phyloP scores from a whole-genome alignment of 2,797 vertebrate species.

The Eulemur rubriventer region DNA sequence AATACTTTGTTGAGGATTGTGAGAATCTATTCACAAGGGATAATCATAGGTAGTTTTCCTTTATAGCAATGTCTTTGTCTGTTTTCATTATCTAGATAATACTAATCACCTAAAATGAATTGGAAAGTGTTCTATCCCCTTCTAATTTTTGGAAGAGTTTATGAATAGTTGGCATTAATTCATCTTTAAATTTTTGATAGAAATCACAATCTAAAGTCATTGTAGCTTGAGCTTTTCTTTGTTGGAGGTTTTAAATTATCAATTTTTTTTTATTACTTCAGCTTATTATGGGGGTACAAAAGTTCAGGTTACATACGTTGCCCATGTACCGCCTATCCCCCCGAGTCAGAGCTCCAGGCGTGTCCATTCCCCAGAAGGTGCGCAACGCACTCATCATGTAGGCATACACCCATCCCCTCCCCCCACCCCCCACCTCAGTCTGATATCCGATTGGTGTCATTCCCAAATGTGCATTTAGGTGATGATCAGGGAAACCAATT shows the following conservation, averaged over 20 bases:
- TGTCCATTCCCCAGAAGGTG: too few relatives aligned
- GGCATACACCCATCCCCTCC: too few relatives aligned
- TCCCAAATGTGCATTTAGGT: too few relatives aligned
- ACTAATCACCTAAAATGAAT: background rate
- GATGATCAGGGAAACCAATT: too few relatives aligned
- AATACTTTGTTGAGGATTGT: background rate
- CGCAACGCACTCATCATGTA: too few relatives aligned
- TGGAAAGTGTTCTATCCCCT: background rate
- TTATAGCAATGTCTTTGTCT: background rate
- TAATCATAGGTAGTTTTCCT: background rate
- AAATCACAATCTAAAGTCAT: background rate
- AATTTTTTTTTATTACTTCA: background rate
- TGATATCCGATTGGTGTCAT: too few relatives aligned
- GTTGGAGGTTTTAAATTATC: background rate
- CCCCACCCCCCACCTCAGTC: too few relatives aligned
- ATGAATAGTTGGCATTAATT: background rate
- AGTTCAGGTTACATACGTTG: too few relatives aligned
- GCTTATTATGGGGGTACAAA: too few relatives aligned
- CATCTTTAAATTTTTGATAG: background rate
- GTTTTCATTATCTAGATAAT: background rate
- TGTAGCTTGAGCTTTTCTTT: background rate
- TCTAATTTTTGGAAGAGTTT: background rate
- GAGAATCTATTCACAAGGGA: background rate
- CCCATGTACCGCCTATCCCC: too few relatives aligned
- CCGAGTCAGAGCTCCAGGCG: too few relatives aligned